These are phyloP conservation scores for Mythimna impura DNA, from an alignment of 2,888 invertebrate genomes.

Conservation along the genomic window DNA sequence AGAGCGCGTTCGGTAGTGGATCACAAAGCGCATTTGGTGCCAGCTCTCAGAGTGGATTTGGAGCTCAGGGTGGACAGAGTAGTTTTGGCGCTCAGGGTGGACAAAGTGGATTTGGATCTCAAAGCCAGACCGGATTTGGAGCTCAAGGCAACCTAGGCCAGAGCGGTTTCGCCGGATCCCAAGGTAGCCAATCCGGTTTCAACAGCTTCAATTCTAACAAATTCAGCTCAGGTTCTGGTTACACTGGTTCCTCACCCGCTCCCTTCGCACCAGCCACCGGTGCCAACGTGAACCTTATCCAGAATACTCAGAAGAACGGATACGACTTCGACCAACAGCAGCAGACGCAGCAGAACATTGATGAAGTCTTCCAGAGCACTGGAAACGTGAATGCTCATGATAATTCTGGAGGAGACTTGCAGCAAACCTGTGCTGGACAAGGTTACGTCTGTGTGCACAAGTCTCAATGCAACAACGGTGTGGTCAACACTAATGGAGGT, in stretches of 20 bases:
- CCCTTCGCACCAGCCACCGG: slow-evolving; percentile 81
- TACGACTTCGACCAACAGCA: slow-evolving; percentile 81
- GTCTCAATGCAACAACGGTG: slow-evolving; percentile 91
- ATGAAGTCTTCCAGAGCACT: slow-evolving; percentile 80
- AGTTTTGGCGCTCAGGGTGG: slow-evolving; percentile 42
- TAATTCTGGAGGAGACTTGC: slow-evolving; percentile 79
- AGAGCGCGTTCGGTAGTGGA: slow-evolving; percentile 57
- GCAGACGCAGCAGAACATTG: slow-evolving; percentile 81
- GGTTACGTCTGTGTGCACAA: slow-evolving; percentile 91
- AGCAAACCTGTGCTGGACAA: slow-evolving; percentile 90
- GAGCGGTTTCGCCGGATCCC: slow-evolving; percentile 40
- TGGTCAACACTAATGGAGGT: slow-evolving; percentile 87
- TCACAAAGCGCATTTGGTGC: slow-evolving; percentile 30
- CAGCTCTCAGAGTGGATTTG: slow-evolving; percentile 17
- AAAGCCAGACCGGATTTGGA: slow-evolving; percentile 21
- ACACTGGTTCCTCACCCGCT: slow-evolving; percentile 82
- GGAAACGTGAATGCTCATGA: slow-evolving; percentile 79
- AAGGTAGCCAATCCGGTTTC: slow-evolving; percentile 32
- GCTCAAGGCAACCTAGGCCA: slow-evolving; percentile 40
- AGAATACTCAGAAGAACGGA: slow-evolving; percentile 78
- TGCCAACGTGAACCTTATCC: slow-evolving; percentile 81
- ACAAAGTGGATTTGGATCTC: slow-evolving; percentile 25
- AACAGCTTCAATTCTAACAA: slow-evolving; percentile 67
- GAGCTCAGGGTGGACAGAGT: slow-evolving; percentile 23
- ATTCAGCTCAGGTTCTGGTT: slow-evolving; percentile 73